Evolutionary conservation across 2,888 invertebrate species (phyloP).

Genomic region (Drosophila sordidula): DNA sequence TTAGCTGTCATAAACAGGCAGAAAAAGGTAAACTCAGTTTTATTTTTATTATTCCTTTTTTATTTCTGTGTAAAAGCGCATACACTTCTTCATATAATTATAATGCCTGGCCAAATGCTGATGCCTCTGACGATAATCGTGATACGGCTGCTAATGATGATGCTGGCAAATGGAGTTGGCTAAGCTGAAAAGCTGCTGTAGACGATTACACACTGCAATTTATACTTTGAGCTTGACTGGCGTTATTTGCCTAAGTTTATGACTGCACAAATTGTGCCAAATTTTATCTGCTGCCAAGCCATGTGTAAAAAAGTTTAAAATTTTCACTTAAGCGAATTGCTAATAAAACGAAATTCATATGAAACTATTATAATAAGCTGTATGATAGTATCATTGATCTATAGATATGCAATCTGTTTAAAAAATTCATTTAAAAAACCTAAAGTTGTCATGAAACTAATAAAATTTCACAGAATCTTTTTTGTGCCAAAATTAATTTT

Average conservation of each 20-base stretch:
- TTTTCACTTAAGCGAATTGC: constrained; percentile 68
- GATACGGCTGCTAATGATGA: constrained; percentile 26
- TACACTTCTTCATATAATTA: constrained; percentile 67
- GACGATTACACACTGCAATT: constrained; percentile 50
- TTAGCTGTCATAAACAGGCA: constrained; percentile 71
- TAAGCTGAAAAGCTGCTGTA: constrained; percentile 13
- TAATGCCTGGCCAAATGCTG: constrained; percentile 67
- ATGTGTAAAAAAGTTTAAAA: constrained; percentile 66
- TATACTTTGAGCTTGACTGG: constrained; percentile 23
- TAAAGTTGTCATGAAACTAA: neutral
- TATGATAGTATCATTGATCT: neutral
- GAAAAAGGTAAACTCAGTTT: constrained; percentile 59
- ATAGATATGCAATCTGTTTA: too few relatives aligned
- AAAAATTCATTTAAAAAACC: too few relatives aligned
- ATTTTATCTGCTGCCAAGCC: constrained; percentile 63
- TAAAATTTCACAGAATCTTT: neutral
- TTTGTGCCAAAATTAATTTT: too few relatives aligned
- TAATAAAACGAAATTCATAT: constrained; percentile 29
- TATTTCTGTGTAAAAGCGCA: constrained; percentile 66
- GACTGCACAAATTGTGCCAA: constrained; percentile 59
- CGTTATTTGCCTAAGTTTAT: constrained; percentile 68
- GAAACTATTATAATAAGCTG: neutral
- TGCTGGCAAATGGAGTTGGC: constrained; percentile 43
- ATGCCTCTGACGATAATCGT: constrained; percentile 38
- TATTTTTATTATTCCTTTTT: constrained; percentile 61